phyloP scores from a whole-genome alignment of 2,113 vertebrate species.

The Drymodes brunneopygia region DNA sequence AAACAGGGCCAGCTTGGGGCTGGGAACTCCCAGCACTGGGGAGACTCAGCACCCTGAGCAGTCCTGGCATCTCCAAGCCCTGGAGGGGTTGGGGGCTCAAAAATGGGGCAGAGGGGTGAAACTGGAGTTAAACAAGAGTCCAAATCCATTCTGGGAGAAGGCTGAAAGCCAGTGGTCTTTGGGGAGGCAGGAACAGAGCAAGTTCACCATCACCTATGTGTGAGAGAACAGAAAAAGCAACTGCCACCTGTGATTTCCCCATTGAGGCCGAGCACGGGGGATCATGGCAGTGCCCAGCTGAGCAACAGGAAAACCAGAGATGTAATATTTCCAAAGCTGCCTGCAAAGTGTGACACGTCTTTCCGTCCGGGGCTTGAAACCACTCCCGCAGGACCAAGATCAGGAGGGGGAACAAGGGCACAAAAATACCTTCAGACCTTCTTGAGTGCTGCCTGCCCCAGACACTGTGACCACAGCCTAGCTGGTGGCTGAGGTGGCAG shows the following conservation, averaged over 20 bases:
- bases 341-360: background rate
- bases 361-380: background rate
- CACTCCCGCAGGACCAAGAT: background rate
- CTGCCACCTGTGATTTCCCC: conserved; percentile 23
- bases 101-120: background rate
- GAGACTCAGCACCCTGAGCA: background rate
- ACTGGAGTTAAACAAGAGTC: background rate
- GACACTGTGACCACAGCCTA: rapidly evolving
- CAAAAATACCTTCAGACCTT: background rate
- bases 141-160: background rate
- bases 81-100: background rate
- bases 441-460: background rate
- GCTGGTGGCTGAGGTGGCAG: background rate
- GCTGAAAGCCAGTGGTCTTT: background rate
- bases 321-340: background rate
- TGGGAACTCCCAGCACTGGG: rapidly evolving
- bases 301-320: conserved; percentile 48
- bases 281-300: rapidly evolving
- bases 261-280: rapidly evolving
- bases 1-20: rapidly evolving
- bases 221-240: background rate
- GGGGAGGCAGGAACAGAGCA: background rate
- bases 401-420: background rate
- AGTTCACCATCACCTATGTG: background rate
- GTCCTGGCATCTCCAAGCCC: background rate